Percentiles rank a stretch among this genome's conserved stretches.
phyloP scores from a whole-genome alignment of 2,888 invertebrate genomes.

The Melanophora roralis region DNA sequence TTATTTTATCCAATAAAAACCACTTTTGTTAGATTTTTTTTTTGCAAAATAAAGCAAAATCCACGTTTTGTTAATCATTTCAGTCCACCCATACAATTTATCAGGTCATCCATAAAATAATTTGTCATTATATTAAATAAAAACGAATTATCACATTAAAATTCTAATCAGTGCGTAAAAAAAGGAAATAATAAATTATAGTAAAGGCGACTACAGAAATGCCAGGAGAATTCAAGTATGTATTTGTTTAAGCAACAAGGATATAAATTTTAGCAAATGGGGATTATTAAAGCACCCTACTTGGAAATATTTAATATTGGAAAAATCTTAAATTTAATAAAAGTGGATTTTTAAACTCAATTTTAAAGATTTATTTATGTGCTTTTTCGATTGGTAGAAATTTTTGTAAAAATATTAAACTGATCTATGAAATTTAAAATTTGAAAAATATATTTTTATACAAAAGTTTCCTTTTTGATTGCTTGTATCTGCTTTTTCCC shows the following conservation, averaged over 20 bases:
- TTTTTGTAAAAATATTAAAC: no score
- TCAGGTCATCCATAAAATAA: slow-evolving; percentile 41
- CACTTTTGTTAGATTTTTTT: not conserved
- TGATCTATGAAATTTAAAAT: no score
- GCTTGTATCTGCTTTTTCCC: no score
- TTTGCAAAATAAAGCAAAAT: slow-evolving; percentile 23
- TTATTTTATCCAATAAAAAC: not conserved
- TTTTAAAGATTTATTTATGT: no score
- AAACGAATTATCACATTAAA: slow-evolving; percentile 49
- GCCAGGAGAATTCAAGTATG: no score
- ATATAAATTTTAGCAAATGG: not conserved
- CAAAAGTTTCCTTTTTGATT: no score
- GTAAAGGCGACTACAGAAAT: not conserved
- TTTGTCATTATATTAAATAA: slow-evolving; percentile 38
- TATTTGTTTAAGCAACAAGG: not conserved
- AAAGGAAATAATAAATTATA: slow-evolving; percentile 26
- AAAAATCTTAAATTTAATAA: no score
- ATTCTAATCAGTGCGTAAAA: slow-evolving; percentile 45
- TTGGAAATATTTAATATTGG: not conserved
- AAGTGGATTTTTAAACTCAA: no score
- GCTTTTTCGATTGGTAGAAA: no score
- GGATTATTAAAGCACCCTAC: not conserved
- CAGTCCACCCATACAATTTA: slow-evolving; percentile 35
- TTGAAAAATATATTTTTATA: no score
- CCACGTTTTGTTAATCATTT: slow-evolving; percentile 42